Percentiles rank a stretch among this genome's conserved stretches.
phyloP scores from a whole-genome alignment of 2,888 invertebrate genomes.

The Dromius quadrimaculatus region DNA sequence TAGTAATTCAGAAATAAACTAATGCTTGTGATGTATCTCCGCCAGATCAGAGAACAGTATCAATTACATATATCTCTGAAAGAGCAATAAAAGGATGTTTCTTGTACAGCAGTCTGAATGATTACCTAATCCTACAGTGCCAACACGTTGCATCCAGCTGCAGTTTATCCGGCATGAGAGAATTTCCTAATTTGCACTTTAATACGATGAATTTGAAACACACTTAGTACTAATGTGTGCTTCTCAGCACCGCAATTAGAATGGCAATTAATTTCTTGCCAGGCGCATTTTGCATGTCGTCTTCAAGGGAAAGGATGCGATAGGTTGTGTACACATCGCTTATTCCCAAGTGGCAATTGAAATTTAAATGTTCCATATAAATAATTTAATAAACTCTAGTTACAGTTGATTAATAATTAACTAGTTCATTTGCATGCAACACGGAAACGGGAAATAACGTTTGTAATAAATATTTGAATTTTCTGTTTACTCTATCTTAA shows the following conservation, averaged over 20 bases:
- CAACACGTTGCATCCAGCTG: no score
- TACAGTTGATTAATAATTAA: constrained; percentile 42
- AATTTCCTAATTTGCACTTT: constrained; percentile 38
- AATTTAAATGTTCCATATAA: constrained; percentile 42
- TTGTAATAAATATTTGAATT: constrained; percentile 39
- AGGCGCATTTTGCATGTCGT: constrained; percentile 21
- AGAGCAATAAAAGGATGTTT: no score
- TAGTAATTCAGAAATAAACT: no score
- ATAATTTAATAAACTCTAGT: constrained; percentile 43
- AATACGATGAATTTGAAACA: constrained; percentile 43
- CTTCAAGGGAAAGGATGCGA: constrained; percentile 1
- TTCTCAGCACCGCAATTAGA: constrained; percentile 38
- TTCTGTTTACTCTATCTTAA: constrained; percentile 27
- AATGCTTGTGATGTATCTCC: no score
- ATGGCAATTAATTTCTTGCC: constrained; percentile 42
- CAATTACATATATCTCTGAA: no score
- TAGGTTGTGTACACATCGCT: no score
- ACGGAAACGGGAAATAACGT: constrained; percentile 19
- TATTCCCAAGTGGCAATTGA: constrained; percentile 40
- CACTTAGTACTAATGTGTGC: constrained; percentile 39
- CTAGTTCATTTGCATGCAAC: constrained; percentile 41
- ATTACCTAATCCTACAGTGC: no score
- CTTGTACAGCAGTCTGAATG: no score
- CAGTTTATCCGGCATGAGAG: constrained; percentile 2
- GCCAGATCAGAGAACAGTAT: no score